These are phyloP conservation scores for Drosophila helvetica DNA, from an alignment of 2,888 invertebrate species.

Conservation along the genomic window DNA sequence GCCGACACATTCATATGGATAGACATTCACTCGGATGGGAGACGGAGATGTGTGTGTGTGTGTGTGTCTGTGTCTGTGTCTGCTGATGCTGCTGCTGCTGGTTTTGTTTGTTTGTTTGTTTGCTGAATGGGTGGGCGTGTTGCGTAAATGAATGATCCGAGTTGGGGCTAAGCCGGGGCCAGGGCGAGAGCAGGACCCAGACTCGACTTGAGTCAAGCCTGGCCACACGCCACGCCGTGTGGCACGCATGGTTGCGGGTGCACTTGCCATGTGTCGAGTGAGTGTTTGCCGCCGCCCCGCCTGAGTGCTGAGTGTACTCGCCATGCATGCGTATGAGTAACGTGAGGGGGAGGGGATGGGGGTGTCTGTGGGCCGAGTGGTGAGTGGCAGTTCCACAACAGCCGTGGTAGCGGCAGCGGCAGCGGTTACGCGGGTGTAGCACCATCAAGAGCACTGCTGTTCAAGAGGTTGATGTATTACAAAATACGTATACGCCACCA, in stretches of 20 bases:
- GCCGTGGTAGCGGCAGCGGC: conserved; percentile 19
- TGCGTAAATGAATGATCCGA: conserved; percentile 76
- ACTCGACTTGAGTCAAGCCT: conserved; percentile 35
- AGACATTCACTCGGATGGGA: neutral
- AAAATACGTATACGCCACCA: conserved; percentile 61
- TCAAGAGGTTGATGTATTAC: conserved; percentile 77
- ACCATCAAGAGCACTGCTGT: conserved; percentile 65
- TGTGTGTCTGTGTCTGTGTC: conserved; percentile 9
- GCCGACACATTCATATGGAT: conserved; percentile 46
- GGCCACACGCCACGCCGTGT: conserved; percentile 17
- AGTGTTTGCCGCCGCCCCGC: conserved; percentile 39
- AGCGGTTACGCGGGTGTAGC: conserved; percentile 9
- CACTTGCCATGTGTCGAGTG: conserved; percentile 56
- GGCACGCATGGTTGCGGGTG: conserved; percentile 66
- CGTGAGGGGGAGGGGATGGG: conserved; percentile 30
- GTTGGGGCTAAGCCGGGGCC: conserved; percentile 50
- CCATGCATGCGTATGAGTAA: conserved; percentile 77
- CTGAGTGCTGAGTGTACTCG: conserved; percentile 72
- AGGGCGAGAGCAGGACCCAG: neutral
- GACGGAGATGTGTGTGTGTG: conserved; percentile 32
- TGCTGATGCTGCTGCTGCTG: neutral
- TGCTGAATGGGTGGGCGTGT: conserved; percentile 68
- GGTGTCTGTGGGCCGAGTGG: too few relatives aligned
- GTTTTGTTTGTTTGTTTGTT: conserved; percentile 49
- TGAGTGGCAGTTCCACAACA: conserved; percentile 23